phyloP scores from a whole-genome alignment of 2,888 invertebrate genomes.

The Drosophila conformis region DNA sequence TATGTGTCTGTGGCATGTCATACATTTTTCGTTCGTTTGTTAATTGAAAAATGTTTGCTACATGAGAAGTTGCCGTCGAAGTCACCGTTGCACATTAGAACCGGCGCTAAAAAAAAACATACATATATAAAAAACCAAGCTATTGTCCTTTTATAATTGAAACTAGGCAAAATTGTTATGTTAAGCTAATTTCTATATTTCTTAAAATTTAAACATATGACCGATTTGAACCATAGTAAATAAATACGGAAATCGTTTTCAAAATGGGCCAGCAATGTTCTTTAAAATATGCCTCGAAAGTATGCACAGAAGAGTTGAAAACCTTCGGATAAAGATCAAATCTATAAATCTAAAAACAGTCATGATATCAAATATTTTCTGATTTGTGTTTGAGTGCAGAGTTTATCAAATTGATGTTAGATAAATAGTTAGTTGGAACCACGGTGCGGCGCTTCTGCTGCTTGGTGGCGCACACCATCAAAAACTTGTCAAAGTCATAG shows the following conservation, averaged over 20 bases:
- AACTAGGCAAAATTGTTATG: background rate
- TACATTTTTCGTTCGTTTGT: slow-evolving; percentile 79
- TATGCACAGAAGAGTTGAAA: background rate
- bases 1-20: slow-evolving; percentile 70
- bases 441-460: slow-evolving; percentile 23
- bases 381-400: background rate
- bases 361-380: background rate
- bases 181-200: background rate
- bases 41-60: slow-evolving; percentile 78
- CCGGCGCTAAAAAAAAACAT: background rate
- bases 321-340: background rate
- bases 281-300: background rate
- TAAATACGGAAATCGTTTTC: background rate
- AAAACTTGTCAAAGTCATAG: slow-evolving; percentile 71
- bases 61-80: slow-evolving; percentile 42
- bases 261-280: background rate
- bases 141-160: background rate
- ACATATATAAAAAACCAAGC: background rate
- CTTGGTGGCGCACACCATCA: slow-evolving; percentile 57
- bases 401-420: background rate
- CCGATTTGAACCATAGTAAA: background rate
- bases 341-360: background rate
- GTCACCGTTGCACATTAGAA: slow-evolving; percentile 28
- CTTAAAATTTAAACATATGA: background rate
- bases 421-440: background rate